These are phyloP conservation scores for Sphinx pinastri DNA, from an alignment of 2,888 invertebrate species.

Conservation along the genomic window DNA sequence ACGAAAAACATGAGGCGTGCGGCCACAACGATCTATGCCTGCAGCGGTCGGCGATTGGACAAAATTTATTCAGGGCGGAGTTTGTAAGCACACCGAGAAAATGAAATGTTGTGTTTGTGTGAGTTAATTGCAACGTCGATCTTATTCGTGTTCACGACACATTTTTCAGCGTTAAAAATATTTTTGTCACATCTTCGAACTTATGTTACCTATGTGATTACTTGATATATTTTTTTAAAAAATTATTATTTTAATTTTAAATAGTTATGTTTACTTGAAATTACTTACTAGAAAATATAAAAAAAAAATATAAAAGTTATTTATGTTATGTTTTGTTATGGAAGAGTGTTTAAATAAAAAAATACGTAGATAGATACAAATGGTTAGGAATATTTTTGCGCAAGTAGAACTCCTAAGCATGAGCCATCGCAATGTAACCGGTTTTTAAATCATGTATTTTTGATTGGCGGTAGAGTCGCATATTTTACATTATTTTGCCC, in stretches of 20 bases:
- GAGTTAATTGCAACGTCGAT: constrained; percentile 81
- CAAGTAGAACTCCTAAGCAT: background rate
- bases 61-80: constrained; percentile 77
- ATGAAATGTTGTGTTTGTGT: constrained; percentile 62
- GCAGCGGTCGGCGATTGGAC: constrained; percentile 70
- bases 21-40: constrained; percentile 79
- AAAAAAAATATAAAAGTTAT: background rate
- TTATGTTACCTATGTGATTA: background rate
- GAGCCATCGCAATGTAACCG: constrained; percentile 5
- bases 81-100: constrained; percentile 73
- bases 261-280: no score
- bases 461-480: constrained; percentile 2
- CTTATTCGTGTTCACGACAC: constrained; percentile 70
- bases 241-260: background rate
- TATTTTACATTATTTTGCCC: background rate
- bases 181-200: constrained; percentile 52
- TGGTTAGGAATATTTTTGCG: background rate
- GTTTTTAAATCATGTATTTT: constrained; percentile 9
- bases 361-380: background rate
- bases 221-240: background rate
- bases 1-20: constrained; percentile 82
- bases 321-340: background rate
- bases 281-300: background rate
- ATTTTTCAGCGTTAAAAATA: constrained; percentile 63
- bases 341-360: background rate